Evolutionary conservation across 1,140 invertebrate species (phyloP).

Genomic region (Nasonia longicornis): DNA sequence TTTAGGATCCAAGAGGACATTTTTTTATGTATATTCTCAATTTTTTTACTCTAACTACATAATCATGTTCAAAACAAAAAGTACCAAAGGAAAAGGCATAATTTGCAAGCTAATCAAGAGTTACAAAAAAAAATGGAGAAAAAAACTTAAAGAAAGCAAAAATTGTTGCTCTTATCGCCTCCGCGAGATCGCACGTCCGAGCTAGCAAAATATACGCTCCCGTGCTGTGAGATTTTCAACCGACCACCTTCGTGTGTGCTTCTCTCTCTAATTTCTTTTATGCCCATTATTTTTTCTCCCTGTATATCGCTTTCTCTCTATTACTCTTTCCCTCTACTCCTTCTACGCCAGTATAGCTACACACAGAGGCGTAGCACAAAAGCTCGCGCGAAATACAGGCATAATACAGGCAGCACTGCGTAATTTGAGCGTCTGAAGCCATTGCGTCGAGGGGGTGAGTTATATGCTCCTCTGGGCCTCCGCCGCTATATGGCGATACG

Average conservation of each 20-base stretch:
- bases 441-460: conserved; percentile 14
- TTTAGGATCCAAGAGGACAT: too few relatives aligned
- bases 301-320: neutral
- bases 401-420: neutral
- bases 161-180: neutral
- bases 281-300: neutral
- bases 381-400: conserved; percentile 6
- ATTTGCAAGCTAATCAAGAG: too few relatives aligned
- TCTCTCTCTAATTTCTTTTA: conserved; percentile 3
- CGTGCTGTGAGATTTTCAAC: too few relatives aligned
- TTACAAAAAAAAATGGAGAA: too few relatives aligned
- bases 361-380: neutral
- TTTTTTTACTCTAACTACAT: too few relatives aligned
- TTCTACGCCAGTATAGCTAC: neutral
- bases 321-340: conserved; percentile 7
- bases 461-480: neutral
- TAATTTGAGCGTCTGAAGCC: conserved; percentile 45
- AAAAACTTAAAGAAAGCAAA: neutral
- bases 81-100: too few relatives aligned
- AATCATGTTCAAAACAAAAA: too few relatives aligned
- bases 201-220: neutral
- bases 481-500: conserved; percentile 48
- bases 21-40: too few relatives aligned
- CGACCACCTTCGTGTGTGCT: neutral
- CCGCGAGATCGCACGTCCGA: neutral